Percentiles rank a stretch among this genome's conserved stretches.
These are phyloP conservation scores for Holocentrus rufus DNA, from an alignment of 2,797 vertebrate species.

Conservation along the genomic window DNA sequence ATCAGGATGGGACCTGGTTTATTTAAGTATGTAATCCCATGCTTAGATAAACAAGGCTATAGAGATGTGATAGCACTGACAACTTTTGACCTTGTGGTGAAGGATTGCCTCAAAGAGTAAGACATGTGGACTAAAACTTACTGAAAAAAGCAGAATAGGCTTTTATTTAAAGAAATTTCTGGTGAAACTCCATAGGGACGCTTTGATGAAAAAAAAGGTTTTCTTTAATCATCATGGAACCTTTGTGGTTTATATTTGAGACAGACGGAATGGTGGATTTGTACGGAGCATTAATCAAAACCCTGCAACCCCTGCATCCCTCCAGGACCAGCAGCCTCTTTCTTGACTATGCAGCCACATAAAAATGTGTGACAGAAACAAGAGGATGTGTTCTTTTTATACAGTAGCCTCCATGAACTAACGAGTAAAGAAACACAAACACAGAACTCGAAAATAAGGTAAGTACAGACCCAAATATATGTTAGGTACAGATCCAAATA, in stretches of 20 bases:
- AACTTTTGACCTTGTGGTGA: constrained; percentile 11
- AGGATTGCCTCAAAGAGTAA: background rate
- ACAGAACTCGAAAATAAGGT: background rate
- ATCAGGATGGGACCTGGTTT: background rate
- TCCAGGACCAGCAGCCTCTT: constrained; percentile 53
- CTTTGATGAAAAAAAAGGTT: constrained; percentile 18
- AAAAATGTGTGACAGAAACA: constrained; percentile 14
- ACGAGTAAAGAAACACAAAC: constrained; percentile 15
- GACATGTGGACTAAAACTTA: constrained; percentile 8
- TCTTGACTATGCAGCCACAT: constrained; percentile 21
- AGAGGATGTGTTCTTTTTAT: constrained; percentile 5
- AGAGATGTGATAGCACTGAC: constrained; percentile 14
- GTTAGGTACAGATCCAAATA: background rate
- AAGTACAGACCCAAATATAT: background rate
- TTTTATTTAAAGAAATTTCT: background rate
- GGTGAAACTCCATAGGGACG: background rate
- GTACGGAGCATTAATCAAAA: constrained; percentile 43
- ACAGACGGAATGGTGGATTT: constrained; percentile 28
- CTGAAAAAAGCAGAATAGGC: background rate
- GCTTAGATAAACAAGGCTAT: no score
- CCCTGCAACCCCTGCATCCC: constrained; percentile 67
- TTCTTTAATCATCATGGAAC: background rate
- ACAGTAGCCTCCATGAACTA: constrained; percentile 1
- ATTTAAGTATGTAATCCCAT: background rate
- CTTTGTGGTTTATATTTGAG: constrained; percentile 40